These are phyloP conservation scores for Bacillus rossius DNA, from an alignment of 1,140 invertebrate species.

Conservation along the genomic window DNA sequence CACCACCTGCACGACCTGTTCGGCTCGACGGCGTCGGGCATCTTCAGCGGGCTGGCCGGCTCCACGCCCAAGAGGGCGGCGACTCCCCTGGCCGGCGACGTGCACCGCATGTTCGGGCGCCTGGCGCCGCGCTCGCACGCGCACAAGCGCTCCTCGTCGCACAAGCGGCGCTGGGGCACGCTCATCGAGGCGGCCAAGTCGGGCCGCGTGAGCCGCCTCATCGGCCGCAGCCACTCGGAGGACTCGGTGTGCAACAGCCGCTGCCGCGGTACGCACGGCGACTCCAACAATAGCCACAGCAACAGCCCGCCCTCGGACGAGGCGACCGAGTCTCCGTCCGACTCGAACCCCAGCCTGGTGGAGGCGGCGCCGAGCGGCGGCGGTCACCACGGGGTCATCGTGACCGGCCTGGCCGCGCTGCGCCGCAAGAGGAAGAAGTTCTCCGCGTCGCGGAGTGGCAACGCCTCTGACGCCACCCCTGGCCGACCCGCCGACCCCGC, in stretches of 20 bases:
- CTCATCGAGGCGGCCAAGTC: constrained; percentile 80
- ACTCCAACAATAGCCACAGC: constrained; percentile 32
- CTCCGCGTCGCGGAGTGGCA: constrained; percentile 65
- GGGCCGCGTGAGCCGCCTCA: constrained; percentile 65
- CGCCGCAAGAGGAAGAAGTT: constrained; percentile 71
- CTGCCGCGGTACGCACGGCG: constrained; percentile 35
- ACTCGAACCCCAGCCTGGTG: constrained; percentile 46
- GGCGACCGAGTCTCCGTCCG: constrained; percentile 37
- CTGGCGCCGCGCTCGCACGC: constrained; percentile 7
- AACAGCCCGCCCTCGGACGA: constrained; percentile 41
- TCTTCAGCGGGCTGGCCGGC: constrained; percentile 39
- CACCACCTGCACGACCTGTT: constrained; percentile 48
- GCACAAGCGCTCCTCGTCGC: constrained; percentile 44
- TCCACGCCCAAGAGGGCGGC: constrained; percentile 40
- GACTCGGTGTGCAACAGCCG: constrained; percentile 74
- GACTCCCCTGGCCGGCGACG: not conserved
- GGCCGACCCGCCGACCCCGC: constrained; percentile 23
- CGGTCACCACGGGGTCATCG: constrained; percentile 17
- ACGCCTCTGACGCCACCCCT: constrained; percentile 25
- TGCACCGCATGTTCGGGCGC: not conserved
- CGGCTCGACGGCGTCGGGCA: constrained; percentile 43
- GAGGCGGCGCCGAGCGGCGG: constrained; percentile 1
- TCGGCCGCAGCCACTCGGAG: constrained; percentile 68
- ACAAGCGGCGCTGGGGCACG: constrained; percentile 71
- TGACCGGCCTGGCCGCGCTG: constrained; percentile 52